Evolutionary conservation across 2,888 invertebrate genomes (phyloP).

Genomic region (Drosophila niveifrons): DNA sequence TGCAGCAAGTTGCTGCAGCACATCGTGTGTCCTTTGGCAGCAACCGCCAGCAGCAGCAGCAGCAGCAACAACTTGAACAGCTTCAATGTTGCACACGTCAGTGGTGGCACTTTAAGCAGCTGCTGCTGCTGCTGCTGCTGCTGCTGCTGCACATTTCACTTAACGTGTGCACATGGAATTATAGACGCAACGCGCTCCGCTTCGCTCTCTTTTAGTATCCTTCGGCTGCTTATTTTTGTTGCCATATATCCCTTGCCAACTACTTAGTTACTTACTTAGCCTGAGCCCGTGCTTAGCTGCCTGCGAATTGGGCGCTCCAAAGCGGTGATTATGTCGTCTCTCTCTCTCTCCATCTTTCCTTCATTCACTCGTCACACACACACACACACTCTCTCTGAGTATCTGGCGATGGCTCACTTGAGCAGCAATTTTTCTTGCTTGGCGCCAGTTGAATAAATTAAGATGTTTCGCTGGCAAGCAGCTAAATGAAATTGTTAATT

Average conservation of each 20-base stretch:
- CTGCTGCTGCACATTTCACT: conserved; percentile 65
- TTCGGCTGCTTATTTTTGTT: too few relatives aligned
- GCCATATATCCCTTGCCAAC: conserved; percentile 7
- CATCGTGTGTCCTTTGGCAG: conserved; percentile 45
- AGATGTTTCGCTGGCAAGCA: conserved; percentile 50
- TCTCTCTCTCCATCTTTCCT: conserved; percentile 44
- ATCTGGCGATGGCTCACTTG: conserved; percentile 29
- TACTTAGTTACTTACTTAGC: conserved; percentile 49
- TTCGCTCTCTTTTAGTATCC: neutral
- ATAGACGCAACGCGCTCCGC: conserved; percentile 9
- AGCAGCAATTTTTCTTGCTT: conserved; percentile 70
- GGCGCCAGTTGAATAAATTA: conserved; percentile 74
- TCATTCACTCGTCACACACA: conserved; percentile 4
- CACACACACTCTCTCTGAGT: conserved; percentile 3
- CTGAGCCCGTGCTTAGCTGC: conserved; percentile 63
- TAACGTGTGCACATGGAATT: conserved; percentile 41
- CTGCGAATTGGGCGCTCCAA: conserved; percentile 71
- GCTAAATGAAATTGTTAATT: conserved; percentile 78
- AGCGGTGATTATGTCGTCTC: conserved; percentile 76
- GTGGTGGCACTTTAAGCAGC: conserved; percentile 68
- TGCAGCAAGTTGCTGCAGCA: conserved; percentile 10
- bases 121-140: conserved; percentile 34
- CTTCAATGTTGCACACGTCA: conserved; percentile 70
- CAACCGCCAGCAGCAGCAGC: conserved; percentile 37
- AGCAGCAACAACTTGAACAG: conserved; percentile 13